Conservation (phyloP, 2,797 vertebrate species). For the Argyrosomus regius region DNA sequence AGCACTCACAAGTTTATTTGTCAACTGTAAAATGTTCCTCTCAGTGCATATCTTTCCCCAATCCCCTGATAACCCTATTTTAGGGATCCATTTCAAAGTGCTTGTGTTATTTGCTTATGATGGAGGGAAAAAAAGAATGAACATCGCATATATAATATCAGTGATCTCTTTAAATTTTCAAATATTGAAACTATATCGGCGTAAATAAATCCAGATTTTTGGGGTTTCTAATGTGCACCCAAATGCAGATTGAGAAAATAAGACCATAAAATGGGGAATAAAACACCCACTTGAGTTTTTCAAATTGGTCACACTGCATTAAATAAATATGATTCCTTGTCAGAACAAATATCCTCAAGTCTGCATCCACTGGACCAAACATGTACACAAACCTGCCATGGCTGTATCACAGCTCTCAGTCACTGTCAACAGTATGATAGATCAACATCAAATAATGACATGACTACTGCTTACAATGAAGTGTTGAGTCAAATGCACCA, state of each 20-base stretch:
- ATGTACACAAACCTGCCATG: background rate
- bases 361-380: background rate
- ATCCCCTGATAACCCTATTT: background rate
- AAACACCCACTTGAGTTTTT: background rate
- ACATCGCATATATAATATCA: background rate
- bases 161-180: background rate
- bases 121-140: too few relatives aligned
- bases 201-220: background rate
- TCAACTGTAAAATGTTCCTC: background rate
- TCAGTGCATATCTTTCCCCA: conserved; percentile 1
- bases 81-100: background rate
- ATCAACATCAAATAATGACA: conserved; percentile 22
- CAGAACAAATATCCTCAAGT: conserved; percentile 28
- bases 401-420: background rate
- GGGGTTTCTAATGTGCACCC: background rate
- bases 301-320: conserved; percentile 24
- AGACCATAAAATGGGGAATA: background rate
- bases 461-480: background rate
- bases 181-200: background rate
- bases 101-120: background rate
- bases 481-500: background rate
- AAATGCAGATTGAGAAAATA: background rate
- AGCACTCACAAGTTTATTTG: conserved; percentile 4
- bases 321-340: conserved; percentile 47
- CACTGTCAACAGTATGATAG: background rate